phyloP scores from a whole-genome alignment of 1,140 invertebrate genomes.

The Stegodyphus mimosarum region DNA sequence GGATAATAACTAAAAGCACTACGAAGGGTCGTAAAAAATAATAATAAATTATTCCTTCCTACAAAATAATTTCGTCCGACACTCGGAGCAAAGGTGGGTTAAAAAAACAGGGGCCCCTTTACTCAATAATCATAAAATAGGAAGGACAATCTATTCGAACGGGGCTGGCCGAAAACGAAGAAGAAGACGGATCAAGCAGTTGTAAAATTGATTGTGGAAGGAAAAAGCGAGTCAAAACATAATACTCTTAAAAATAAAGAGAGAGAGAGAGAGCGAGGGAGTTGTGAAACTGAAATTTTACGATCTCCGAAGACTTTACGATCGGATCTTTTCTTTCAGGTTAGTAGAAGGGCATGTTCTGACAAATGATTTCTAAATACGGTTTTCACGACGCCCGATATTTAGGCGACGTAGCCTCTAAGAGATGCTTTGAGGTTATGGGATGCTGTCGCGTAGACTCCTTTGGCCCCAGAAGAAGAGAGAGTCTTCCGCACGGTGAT shows the following conservation, averaged over 20 bases:
- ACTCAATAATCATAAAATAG: slow-evolving; percentile 43
- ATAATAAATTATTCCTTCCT: slow-evolving; percentile 47
- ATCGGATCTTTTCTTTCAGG: slow-evolving; percentile 43
- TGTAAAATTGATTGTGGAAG: slow-evolving; percentile 52
- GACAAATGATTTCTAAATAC: slow-evolving; percentile 60
- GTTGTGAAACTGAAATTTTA: slow-evolving; percentile 58
- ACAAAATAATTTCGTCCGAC: slow-evolving; percentile 24
- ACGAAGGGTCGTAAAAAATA: slow-evolving; percentile 30
- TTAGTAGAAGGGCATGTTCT: slow-evolving; percentile 31
- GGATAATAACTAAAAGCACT: slow-evolving; percentile 21
- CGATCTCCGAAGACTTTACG: slow-evolving; percentile 42
- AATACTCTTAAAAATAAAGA: slow-evolving; percentile 20
- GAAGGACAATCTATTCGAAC: slow-evolving; percentile 7
- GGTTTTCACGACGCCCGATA: slow-evolving; percentile 39
- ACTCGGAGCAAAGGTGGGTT: too few species aligned
- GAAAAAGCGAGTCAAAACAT: slow-evolving; percentile 35
- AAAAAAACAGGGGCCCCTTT: background rate
- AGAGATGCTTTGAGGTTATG: slow-evolving; percentile 19
- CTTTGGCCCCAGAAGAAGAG: background rate
- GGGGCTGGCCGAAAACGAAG: slow-evolving; percentile 7
- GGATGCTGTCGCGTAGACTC: background rate
- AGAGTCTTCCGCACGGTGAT: slow-evolving; percentile 20
- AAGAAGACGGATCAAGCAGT: slow-evolving; percentile 45
- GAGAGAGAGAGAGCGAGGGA: slow-evolving; percentile 4
- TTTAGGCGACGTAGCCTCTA: slow-evolving; percentile 9